Evolutionary conservation across 2,888 invertebrate species (phyloP).

Genomic region (Fragum whitleyi): DNA sequence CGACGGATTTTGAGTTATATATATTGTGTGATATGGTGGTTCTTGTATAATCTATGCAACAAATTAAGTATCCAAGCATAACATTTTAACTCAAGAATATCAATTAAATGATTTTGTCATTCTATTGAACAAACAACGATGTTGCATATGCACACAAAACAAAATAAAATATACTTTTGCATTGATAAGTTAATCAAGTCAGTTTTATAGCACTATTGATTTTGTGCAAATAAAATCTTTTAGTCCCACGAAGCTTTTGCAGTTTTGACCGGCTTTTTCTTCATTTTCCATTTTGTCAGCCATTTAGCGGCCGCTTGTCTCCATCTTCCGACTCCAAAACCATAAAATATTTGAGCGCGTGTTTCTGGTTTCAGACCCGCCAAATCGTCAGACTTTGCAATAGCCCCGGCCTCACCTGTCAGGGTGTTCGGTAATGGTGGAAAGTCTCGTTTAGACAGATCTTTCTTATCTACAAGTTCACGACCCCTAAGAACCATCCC

Average conservation of each 20-base stretch:
- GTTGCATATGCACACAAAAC: no score
- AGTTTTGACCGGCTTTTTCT: slow-evolving; percentile 51
- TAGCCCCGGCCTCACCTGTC: not conserved
- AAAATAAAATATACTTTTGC: no score
- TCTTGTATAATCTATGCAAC: no score
- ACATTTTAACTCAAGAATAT: no score
- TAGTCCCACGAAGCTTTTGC: slow-evolving; percentile 51
- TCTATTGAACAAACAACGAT: no score
- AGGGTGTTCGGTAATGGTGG: slow-evolving; percentile 28
- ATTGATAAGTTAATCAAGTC: no score
- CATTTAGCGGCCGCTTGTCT: slow-evolving; percentile 45
- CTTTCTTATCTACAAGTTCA: slow-evolving; percentile 1
- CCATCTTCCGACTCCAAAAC: slow-evolving; percentile 58
- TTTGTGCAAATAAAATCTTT: not conserved
- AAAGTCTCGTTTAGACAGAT: slow-evolving; percentile 10
- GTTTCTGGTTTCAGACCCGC: slow-evolving; percentile 33
- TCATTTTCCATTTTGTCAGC: slow-evolving; percentile 60
- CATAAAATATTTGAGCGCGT: slow-evolving; percentile 53
- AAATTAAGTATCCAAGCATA: no score
- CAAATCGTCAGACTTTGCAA: not conserved
- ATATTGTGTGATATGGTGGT: no score
- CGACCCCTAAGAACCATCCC: slow-evolving; percentile 28
- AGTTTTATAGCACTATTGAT: no score
- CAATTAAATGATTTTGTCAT: no score
- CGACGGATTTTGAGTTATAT: no score